A percentile compares a stretch with the other conserved stretches of the same genome.
Evolutionary conservation across 2,113 vertebrate genomes (phyloP).

Genomic region (Pygoscelis adeliae): DNA sequence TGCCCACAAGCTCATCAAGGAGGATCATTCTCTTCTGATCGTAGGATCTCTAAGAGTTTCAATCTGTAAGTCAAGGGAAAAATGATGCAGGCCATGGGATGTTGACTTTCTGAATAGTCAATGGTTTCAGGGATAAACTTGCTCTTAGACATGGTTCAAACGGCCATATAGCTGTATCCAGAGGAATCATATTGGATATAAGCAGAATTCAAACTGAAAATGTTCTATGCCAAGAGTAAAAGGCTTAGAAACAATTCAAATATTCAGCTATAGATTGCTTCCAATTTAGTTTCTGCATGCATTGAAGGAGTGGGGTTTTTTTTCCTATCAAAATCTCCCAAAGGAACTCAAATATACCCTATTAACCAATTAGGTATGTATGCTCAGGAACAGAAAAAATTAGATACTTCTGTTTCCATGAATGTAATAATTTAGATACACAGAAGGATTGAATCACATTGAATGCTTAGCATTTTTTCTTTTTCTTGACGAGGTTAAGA

Average conservation of each 20-base stretch:
- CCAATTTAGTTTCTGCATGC: background rate
- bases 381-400: background rate
- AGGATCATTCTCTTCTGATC: background rate
- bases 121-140: background rate
- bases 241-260: conserved; percentile 12
- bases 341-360: background rate
- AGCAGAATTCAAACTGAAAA: background rate
- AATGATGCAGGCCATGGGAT: background rate
- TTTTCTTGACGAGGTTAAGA: background rate
- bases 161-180: background rate
- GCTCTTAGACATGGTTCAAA: background rate
- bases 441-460: background rate
- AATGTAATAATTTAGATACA: background rate
- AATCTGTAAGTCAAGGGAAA: background rate
- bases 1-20: background rate
- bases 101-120: background rate
- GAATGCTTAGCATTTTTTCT: background rate
- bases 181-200: background rate
- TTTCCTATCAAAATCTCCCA: background rate
- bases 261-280: conserved; percentile 30
- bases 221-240: background rate
- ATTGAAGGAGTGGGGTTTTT: background rate
- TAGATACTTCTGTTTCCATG: background rate
- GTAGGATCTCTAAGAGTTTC: background rate
- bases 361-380: background rate